Conservation (phyloP, 2,797 vertebrate species). For the Pelochelys cantorii region DNA sequence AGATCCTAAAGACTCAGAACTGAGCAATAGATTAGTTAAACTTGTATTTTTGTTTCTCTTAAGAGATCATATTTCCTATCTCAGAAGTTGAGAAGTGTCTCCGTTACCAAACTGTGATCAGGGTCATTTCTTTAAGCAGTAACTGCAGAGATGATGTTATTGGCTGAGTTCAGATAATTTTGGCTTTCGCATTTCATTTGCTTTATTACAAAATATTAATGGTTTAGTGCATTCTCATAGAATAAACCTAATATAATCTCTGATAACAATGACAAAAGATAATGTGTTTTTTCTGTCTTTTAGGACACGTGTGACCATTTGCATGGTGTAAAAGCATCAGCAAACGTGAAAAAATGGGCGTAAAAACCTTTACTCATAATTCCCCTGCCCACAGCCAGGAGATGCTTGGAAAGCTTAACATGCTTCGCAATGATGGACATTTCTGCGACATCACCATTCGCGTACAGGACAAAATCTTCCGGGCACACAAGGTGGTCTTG, state of each 20-base stretch:
- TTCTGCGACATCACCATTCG: constrained; percentile 98
- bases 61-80: neutral
- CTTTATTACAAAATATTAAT: neutral
- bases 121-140: neutral
- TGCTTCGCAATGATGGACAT: constrained; percentile 91
- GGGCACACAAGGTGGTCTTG: constrained; percentile 98
- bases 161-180: neutral
- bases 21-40: neutral
- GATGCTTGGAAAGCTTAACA: constrained; percentile 94
- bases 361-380: constrained; percentile 91
- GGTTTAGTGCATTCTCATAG: neutral
- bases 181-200: neutral
- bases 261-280: neutral
- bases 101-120: neutral
- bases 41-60: neutral
- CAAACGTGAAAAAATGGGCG: constrained; percentile 83
- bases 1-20: neutral
- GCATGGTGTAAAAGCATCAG: constrained; percentile 74
- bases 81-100: neutral
- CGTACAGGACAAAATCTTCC: constrained; percentile 97
- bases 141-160: neutral
- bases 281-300: constrained; percentile 64
- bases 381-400: constrained; percentile 94
- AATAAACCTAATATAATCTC: neutral
- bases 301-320: constrained; percentile 76